phyloP scores from a whole-genome alignment of 2,797 vertebrate species.

The Danio kyathit region DNA sequence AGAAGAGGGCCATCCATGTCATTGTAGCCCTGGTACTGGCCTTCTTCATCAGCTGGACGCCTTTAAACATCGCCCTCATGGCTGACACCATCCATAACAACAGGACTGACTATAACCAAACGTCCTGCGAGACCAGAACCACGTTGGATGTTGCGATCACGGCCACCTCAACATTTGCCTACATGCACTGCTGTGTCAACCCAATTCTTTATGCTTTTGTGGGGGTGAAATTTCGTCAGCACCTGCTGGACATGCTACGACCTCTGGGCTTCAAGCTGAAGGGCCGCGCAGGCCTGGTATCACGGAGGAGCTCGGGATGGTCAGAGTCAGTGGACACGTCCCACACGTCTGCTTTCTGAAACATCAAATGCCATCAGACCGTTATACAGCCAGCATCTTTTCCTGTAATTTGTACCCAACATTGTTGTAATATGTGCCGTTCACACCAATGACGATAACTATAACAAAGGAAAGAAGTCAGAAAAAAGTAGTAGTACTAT shows the following conservation, averaged over 20 bases:
- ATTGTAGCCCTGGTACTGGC: constrained; percentile 82
- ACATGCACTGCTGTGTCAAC: constrained; percentile 89
- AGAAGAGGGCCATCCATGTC: constrained; percentile 83
- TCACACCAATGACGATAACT: not conserved
- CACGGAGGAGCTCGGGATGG: constrained; percentile 79
- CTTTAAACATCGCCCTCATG: constrained; percentile 84
- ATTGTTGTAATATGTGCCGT: not conserved
- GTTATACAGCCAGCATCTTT: not conserved
- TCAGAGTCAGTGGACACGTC: constrained; percentile 85
- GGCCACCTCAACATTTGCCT: constrained; percentile 79
- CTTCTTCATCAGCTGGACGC: constrained; percentile 89
- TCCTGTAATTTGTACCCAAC: not conserved
- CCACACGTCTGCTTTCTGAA: constrained; percentile 78
- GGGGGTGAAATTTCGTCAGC: constrained; percentile 86
- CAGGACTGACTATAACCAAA: not conserved
- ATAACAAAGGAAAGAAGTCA: not conserved
- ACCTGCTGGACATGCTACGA: constrained; percentile 77
- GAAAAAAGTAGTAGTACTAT: too few species aligned
- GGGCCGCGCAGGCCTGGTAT: constrained; percentile 52
- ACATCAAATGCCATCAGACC: not conserved
- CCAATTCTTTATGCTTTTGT: constrained; percentile 90
- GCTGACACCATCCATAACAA: constrained; percentile 74
- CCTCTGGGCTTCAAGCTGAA: constrained; percentile 75
- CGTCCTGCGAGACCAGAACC: constrained; percentile 63
- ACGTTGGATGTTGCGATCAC: constrained; percentile 74